A percentile compares a stretch with the other conserved stretches of the same genome.
Evolutionary conservation across 2,113 vertebrate species (phyloP).

Genomic region (Anhinga rufa): DNA sequence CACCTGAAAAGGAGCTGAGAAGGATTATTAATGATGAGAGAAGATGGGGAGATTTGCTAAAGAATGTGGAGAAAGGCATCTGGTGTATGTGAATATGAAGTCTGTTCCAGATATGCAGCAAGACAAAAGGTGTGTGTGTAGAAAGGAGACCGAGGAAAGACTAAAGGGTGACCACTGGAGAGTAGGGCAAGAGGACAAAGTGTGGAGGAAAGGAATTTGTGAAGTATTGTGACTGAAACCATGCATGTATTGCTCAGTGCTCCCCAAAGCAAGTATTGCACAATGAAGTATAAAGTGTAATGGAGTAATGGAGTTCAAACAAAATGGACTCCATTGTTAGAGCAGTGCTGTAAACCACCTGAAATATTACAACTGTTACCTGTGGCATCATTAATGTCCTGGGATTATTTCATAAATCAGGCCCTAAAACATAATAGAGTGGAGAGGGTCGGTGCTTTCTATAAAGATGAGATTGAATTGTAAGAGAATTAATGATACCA

Average conservation of each 20-base stretch:
- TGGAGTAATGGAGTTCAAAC: neutral
- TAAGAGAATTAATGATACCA: conserved; percentile 55
- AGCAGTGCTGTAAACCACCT: conserved; percentile 12
- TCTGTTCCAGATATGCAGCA: neutral
- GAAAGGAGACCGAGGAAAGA: neutral
- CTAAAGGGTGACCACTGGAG: neutral
- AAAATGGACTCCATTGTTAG: neutral
- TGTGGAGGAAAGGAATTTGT: neutral
- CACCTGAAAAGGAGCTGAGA: neutral
- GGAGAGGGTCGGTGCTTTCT: conserved; percentile 7
- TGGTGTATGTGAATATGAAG: neutral
- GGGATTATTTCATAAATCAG: conserved; percentile 56
- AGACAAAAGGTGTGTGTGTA: neutral
- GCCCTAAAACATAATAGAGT: conserved; percentile 46
- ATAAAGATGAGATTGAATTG: conserved; percentile 57
- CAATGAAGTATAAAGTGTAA: neutral
- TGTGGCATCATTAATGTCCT: conserved; percentile 23
- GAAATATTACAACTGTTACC: conserved; percentile 35
- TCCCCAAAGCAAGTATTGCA: neutral
- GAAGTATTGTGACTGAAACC: neutral
- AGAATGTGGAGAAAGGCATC: neutral
- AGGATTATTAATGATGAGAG: neutral
- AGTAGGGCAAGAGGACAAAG: neutral
- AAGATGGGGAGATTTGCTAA: neutral
- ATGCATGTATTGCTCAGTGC: neutral